These are phyloP conservation scores for Hoplias malabaricus DNA, from an alignment of 2,113 vertebrate species.

Conservation along the genomic window DNA sequence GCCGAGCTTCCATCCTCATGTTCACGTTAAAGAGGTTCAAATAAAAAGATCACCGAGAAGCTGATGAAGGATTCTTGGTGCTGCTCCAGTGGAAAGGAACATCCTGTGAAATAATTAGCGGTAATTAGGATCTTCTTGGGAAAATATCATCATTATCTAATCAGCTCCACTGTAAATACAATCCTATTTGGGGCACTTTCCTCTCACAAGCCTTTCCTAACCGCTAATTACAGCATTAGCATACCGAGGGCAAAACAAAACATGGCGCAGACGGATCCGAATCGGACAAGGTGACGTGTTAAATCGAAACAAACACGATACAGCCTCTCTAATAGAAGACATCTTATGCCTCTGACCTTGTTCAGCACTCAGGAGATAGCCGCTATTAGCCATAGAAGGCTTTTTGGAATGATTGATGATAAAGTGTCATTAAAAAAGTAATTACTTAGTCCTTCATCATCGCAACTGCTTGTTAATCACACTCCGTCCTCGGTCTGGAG, in stretches of 20 bases:
- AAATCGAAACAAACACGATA: constrained; percentile 60
- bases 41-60: background rate
- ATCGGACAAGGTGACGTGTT: constrained; percentile 44
- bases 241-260: constrained; percentile 44
- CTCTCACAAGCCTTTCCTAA: background rate
- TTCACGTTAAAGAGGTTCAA: background rate
- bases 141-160: constrained; percentile 47
- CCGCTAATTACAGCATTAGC: constrained; percentile 48
- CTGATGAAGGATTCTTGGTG: background rate
- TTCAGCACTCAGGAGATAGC: constrained; percentile 43
- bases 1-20: background rate
- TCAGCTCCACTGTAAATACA: constrained; percentile 36
- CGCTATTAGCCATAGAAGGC: constrained; percentile 46
- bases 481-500: background rate
- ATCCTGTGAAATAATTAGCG: constrained; percentile 17
- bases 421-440: constrained; percentile 13
- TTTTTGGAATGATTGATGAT: constrained; percentile 41
- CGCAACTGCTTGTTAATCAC: constrained; percentile 16
- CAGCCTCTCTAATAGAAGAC: constrained; percentile 35
- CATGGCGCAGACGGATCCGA: constrained; percentile 33
- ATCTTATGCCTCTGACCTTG: constrained; percentile 43
- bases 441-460: background rate
- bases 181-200: constrained; percentile 18
- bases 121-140: constrained; percentile 25
- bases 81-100: background rate